Evolutionary conservation across 2,797 vertebrate genomes (phyloP), one percentile per base, ranked within the genome.

Genomic region (Choloepus didactylus): DNA sequence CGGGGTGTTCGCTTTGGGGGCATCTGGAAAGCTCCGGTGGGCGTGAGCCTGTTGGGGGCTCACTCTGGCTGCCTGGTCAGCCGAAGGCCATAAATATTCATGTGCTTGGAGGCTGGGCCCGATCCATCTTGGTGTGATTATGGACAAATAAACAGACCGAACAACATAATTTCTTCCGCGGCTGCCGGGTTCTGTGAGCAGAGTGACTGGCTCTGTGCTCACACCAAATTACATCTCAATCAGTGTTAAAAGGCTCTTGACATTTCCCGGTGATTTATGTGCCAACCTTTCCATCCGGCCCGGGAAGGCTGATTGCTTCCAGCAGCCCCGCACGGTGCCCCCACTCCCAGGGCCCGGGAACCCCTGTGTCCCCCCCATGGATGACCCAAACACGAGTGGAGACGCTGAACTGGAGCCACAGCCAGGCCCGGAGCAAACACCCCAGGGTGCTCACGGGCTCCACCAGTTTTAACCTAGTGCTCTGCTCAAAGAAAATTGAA

Each of bases 251-350:
- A 98, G 98, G 97, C 97, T 93, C 70, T 96, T 98, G 98, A 98
- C 98, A 98, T 98, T 98, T 98, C 93, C 97, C 92, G 98, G 98
- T 98, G 98, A 98, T 98, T 98, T 98, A 98, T 98, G 98, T 97
- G 98, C 98, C 98, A 98, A 98, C 98, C 98, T 98, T 98, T 98
- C 97, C 97, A 96, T 97, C 97, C 97, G 96, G 97, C 96, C 38
- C 89, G 96, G 97, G 93, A 64, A 97, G 92, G 91, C 98, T 98
- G 97, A 98, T 97, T 95, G 97, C 97, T 97, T 97, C 35, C 97
- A 95, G 96, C 95, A 89, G 87, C 91, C 73, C 91, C 97, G 92
- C 89, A 94, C 97, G 93, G 97, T 97, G 96, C 6, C 91, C 59
- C 16, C 9, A 44, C 70, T 77, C 11, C 2, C 9, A 3, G 44